phyloP scores from a whole-genome alignment of 35 echinoderm and acorn worm species.

The Amphiura filiformis region DNA sequence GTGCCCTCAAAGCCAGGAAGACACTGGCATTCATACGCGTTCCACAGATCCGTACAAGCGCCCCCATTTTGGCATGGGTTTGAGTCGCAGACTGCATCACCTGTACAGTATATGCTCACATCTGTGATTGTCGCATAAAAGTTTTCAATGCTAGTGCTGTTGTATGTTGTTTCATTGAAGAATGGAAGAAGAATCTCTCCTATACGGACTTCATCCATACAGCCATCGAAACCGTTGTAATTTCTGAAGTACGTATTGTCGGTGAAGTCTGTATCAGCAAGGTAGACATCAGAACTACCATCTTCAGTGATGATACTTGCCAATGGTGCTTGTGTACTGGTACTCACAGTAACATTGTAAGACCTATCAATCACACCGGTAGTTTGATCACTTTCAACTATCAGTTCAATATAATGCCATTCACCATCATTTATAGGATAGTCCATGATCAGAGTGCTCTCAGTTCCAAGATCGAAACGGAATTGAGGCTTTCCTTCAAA shows the following conservation, averaged over 20 bases:
- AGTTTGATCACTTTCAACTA: conserved; percentile 8
- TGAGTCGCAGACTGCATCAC: conserved; percentile 40
- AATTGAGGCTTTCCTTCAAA: not conserved
- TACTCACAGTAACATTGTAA: not conserved
- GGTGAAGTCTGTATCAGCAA: conserved; percentile 43
- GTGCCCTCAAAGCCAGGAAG: conserved; percentile 40
- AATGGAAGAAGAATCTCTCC: conserved; percentile 71
- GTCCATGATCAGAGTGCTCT: not conserved
- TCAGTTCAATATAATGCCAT: conserved; percentile 66
- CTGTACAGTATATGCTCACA: conserved; percentile 26
- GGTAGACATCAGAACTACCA: conserved; percentile 27
- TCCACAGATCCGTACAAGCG: conserved; percentile 57
- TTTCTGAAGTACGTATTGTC: conserved; percentile 28
- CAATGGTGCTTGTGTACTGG: not conserved
- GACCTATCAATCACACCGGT: conserved; percentile 25
- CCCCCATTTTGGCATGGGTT: conserved; percentile 45
- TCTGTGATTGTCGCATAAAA: conserved; percentile 27
- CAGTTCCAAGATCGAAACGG: conserved; percentile 23
- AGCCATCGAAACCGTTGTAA: conserved; percentile 46
- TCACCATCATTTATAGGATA: conserved; percentile 54
- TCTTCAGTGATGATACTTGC: conserved; percentile 17
- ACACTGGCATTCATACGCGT: conserved; percentile 53
- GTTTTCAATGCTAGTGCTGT: conserved; percentile 54
- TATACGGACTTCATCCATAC: conserved; percentile 73
- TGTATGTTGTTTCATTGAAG: conserved; percentile 36